phyloP scores from a whole-genome alignment of 2,888 invertebrate genomes.

The Hyposoter dolosus region DNA sequence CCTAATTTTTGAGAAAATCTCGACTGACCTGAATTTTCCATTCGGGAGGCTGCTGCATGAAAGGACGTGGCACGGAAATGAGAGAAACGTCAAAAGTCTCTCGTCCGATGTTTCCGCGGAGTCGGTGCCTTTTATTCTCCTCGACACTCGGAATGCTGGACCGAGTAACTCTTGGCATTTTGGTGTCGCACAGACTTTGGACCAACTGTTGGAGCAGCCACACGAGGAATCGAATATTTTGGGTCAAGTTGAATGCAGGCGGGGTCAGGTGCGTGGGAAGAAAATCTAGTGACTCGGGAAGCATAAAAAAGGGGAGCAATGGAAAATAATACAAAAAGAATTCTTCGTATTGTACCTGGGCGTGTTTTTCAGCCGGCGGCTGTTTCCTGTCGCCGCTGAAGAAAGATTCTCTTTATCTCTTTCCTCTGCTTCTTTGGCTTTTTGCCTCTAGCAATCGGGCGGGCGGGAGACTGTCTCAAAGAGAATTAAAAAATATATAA shows the following conservation, averaged over 20 bases:
- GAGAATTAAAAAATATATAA: neutral
- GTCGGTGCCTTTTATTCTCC: slow-evolving; percentile 1
- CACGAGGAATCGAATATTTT: slow-evolving; percentile 30
- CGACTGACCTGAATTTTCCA: slow-evolving; percentile 24
- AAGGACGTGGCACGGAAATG: slow-evolving; percentile 45
- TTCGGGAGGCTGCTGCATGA: slow-evolving; percentile 33
- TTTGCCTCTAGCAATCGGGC: slow-evolving; percentile 16
- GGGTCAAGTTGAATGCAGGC: slow-evolving; percentile 3
- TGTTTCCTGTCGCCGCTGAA: slow-evolving; percentile 61
- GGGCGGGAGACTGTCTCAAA: neutral
- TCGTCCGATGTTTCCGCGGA: too few species aligned
- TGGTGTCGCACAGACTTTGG: neutral
- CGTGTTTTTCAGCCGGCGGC: slow-evolving; percentile 58
- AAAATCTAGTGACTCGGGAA: slow-evolving; percentile 14
- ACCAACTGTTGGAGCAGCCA: neutral
- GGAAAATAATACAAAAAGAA: slow-evolving; percentile 57
- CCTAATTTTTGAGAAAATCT: slow-evolving; percentile 22
- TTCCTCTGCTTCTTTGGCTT: neutral
- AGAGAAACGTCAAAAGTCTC: neutral
- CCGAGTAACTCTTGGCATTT: neutral
- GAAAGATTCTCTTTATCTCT: slow-evolving; percentile 43
- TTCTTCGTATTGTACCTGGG: slow-evolving; percentile 64
- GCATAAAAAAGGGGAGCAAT: neutral
- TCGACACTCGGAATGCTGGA: slow-evolving; percentile 26
- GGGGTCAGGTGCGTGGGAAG: slow-evolving; percentile 57